Evolutionary conservation across 35 echinoderm and acorn worm genomes (phyloP).

Genomic region (Heliocidaris tuberculata): DNA sequence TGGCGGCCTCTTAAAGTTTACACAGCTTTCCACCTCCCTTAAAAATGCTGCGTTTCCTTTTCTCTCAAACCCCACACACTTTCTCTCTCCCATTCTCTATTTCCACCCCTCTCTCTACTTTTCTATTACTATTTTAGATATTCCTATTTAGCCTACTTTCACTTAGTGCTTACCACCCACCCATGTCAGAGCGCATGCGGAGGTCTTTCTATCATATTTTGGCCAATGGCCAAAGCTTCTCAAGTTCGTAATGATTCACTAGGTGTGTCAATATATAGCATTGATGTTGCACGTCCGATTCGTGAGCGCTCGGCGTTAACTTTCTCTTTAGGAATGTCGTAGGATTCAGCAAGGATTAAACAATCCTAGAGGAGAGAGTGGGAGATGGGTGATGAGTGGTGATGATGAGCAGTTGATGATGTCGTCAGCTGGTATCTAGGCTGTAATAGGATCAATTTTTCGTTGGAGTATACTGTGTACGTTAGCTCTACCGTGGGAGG

Average conservation of each 20-base stretch:
- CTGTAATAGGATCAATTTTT: background rate
- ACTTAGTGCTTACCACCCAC: background rate
- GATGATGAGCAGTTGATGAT: background rate
- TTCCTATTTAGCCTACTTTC: background rate
- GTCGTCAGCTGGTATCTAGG: background rate
- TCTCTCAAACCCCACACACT: background rate
- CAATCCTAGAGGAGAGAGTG: background rate
- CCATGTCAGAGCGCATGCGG: background rate
- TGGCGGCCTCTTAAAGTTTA: slow-evolving; percentile 1
- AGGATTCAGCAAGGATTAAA: background rate
- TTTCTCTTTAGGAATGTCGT: background rate
- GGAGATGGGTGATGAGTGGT: background rate
- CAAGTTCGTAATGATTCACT: background rate
- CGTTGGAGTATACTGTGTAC: background rate
- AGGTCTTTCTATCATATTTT: background rate
- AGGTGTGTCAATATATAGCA: background rate
- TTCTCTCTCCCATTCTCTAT: background rate
- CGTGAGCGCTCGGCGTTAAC: background rate
- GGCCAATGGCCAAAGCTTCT: background rate
- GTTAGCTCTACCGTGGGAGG: background rate
- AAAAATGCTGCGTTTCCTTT: background rate
- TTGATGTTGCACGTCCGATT: background rate
- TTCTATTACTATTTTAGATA: background rate
- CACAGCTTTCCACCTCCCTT: slow-evolving; percentile 8
- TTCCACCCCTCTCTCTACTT: background rate